Conservation (phyloP, 2,797 vertebrate species). For the Phalanger gymnotis region DNA sequence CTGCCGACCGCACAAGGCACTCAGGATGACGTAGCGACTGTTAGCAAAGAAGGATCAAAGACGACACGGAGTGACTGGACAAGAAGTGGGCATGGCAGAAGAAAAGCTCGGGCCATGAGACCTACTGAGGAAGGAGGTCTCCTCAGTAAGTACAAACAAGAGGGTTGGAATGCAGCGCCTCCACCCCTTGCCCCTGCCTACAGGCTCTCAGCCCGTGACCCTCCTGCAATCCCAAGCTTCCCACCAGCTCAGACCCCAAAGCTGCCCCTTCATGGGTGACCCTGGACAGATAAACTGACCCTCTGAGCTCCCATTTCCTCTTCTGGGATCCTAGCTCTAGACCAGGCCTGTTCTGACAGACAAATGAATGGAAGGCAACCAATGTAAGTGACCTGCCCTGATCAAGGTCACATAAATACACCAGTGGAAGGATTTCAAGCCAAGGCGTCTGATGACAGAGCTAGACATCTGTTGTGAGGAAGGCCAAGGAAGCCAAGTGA, state of each 20-base stretch:
- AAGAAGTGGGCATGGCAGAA: not conserved
- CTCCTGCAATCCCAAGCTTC: not conserved
- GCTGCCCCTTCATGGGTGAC: not conserved
- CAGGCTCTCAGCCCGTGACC: not conserved
- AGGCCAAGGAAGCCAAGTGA: not conserved
- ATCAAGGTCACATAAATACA: not conserved
- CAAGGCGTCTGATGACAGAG: not conserved
- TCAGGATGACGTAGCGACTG: not conserved
- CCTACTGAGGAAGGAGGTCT: not conserved
- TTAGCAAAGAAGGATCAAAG: not conserved
- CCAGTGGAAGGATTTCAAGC: no score
- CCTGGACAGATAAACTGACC: not conserved
- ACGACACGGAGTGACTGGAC: not conserved
- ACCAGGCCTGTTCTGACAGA: not conserved
- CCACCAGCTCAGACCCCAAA: no score
- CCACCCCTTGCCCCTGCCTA: no score
- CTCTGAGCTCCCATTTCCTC: not conserved
- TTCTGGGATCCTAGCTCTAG: not conserved
- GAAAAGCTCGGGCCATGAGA: not conserved
- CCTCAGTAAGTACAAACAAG: not conserved
- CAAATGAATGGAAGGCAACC: not conserved
- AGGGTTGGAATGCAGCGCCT: not conserved
- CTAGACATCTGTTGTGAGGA: not conserved
- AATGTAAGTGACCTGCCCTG: not conserved
- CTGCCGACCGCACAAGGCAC: accelerated